phyloP scores from a whole-genome alignment of 2,797 vertebrate genomes.

The Moxostoma hubbsi region DNA sequence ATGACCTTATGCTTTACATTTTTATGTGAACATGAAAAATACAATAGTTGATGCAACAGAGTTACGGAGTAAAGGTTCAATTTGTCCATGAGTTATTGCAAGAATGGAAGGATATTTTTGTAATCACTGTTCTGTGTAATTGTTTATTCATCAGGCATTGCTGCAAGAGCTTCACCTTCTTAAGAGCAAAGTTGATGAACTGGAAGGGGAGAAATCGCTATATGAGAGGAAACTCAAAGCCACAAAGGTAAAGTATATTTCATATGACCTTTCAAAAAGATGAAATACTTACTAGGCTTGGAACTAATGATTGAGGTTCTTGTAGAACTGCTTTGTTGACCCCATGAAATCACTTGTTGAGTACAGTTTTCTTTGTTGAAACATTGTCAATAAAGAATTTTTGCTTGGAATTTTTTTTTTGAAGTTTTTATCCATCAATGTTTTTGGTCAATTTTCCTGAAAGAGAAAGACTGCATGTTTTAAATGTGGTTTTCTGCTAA shows the following conservation, averaged over 20 bases:
- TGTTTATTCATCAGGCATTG: slow-evolving; percentile 78
- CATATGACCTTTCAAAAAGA: neutral
- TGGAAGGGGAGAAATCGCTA: slow-evolving; percentile 91
- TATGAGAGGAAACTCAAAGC: slow-evolving; percentile 92
- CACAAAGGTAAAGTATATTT: slow-evolving; percentile 85
- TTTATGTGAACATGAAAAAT: neutral
- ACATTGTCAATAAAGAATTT: too few species aligned
- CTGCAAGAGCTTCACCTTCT: slow-evolving; percentile 86
- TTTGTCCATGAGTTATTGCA: neutral
- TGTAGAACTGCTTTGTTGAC: neutral
- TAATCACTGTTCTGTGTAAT: slow-evolving; percentile 37
- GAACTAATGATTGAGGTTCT: neutral
- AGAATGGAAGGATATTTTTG: neutral
- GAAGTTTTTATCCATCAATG: too few species aligned
- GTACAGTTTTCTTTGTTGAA: too few species aligned
- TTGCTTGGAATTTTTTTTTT: too few species aligned
- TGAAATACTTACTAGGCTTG: neutral
- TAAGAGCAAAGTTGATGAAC: slow-evolving; percentile 89
- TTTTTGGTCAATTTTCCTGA: too few species aligned
- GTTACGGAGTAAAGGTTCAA: neutral
- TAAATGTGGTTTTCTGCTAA: too few species aligned
- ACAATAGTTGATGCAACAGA: neutral
- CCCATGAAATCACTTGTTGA: too few species aligned
- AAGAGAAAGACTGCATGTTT: too few species aligned
- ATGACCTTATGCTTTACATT: neutral